phyloP scores from a whole-genome alignment of 2,888 invertebrate species.

The Capitulum mitella region DNA sequence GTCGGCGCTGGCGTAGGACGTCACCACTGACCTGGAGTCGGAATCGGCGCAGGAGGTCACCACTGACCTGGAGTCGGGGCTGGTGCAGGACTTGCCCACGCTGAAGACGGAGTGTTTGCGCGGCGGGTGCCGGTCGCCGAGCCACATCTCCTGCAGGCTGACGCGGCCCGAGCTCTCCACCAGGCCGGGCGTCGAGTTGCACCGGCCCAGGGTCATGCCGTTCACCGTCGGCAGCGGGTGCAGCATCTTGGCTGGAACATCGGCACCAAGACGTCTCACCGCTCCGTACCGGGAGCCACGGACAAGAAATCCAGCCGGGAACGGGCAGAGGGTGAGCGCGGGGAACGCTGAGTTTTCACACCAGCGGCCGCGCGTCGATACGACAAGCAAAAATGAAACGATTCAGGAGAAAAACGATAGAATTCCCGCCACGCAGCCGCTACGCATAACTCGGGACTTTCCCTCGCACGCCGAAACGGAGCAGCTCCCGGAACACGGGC shows the following conservation, averaged over 20 bases:
- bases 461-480: too few species aligned
- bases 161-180: constrained; percentile 86
- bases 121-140: constrained; percentile 50
- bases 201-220: constrained; percentile 31
- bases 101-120: constrained; percentile 29
- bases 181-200: constrained; percentile 91
- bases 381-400: too few species aligned
- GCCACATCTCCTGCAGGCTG: constrained; percentile 78
- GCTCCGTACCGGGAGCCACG: too few species aligned
- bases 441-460: too few species aligned
- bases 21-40: not conserved
- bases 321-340: too few species aligned
- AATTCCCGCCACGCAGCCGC: too few species aligned
- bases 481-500: too few species aligned
- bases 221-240: constrained; percentile 13
- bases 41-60: not conserved
- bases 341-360: too few species aligned
- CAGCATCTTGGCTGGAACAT: not conserved
- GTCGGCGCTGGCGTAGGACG: not conserved
- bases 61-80: constrained; percentile 26
- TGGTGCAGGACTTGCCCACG: constrained; percentile 7
- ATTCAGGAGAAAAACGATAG: too few species aligned
- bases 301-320: too few species aligned
- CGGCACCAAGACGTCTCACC: too few species aligned
- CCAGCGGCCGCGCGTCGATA: too few species aligned